phyloP scores from a whole-genome alignment of 2,888 invertebrate genomes.

The Ganaspis brasiliensis region DNA sequence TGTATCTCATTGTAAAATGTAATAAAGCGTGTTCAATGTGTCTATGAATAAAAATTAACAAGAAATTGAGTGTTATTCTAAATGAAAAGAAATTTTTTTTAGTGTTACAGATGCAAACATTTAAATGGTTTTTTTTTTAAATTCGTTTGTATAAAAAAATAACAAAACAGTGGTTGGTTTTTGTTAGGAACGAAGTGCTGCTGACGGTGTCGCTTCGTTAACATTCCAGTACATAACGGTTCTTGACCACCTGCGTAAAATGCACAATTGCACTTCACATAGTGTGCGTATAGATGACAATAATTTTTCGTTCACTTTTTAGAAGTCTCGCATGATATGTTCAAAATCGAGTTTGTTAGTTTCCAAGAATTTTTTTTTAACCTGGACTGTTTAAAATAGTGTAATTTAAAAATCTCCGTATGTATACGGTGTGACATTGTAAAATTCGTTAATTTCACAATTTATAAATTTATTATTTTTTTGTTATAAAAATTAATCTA shows the following conservation, averaged over 20 bases:
- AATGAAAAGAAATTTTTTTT: background rate
- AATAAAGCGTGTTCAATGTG: no score
- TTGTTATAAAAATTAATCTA: no score
- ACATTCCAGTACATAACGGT: background rate
- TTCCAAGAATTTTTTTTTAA: background rate
- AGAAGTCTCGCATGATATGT: slow-evolving; percentile 24
- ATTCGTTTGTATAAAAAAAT: background rate
- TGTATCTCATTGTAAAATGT: no score
- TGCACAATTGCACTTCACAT: slow-evolving; percentile 4
- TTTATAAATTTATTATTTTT: no score
- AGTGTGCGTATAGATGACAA: background rate
- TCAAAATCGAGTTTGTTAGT: background rate
- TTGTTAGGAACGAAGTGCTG: slow-evolving; percentile 25
- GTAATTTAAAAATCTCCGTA: no score
- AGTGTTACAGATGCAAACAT: background rate
- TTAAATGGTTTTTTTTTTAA: background rate
- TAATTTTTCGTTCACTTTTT: slow-evolving; percentile 14
- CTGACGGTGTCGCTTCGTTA: slow-evolving; percentile 8
- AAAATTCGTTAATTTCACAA: no score
- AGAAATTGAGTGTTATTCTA: no score
- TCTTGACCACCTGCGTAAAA: slow-evolving; percentile 21
- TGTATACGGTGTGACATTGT: no score
- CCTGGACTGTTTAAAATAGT: background rate
- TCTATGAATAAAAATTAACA: no score
- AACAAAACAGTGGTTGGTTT: background rate